Base-by-base conservation (phyloP, 2,113 vertebrate species). In the Melanocharis versteri region DNA sequence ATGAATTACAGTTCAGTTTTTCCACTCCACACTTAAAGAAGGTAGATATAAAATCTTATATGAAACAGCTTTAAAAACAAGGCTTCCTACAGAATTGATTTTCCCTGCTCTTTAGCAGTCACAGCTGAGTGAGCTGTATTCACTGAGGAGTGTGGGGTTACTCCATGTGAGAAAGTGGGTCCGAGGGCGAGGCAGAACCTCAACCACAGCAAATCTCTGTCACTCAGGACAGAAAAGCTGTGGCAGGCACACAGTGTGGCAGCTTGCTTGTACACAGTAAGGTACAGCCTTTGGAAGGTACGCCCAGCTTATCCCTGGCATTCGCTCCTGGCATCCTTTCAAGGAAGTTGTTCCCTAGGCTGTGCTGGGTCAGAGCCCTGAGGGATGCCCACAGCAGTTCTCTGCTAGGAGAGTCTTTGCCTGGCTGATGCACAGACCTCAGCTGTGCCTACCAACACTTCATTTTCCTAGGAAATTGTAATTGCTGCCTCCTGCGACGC, bases 21-120 rank as follows among this genome's bases (percentile, higher is more conserved):
- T 97, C 83, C 82, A 94, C 65, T 68, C 64, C 1, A 1, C 48
- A 73, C 88, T 96, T 80, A 80, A 62, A 87, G 45, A 60, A 93
- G 47, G 81, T 68, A 78, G 92, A 68, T 77, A 94, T 91, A 95
- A 96, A 93, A 77, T 27, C 71, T 93, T 86, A 86, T 78, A 86
- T 73, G 69, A 86, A 95, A 95, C 85, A 96, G 75, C 90, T 88
- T 95, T 92, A 68, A 92, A 96, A 96, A 95, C 91, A 95, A 83
- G 47, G 73, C 51, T 90, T 94, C 77, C 92, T 86, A 15, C 10
- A 83, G 71, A n/a, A 64, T 28, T 58, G 71, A 51, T 88, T 96
- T 94, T 62, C 75, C 75, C 44, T 0, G 8, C 58, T 58, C 82
- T 60, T 88, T 56, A 56, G 71, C 86, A 91, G 71, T 20, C 57